Percentiles rank a stretch among this genome's conserved stretches.
Conservation (phyloP, 2,113 vertebrate species). For the Malurus elegans region DNA sequence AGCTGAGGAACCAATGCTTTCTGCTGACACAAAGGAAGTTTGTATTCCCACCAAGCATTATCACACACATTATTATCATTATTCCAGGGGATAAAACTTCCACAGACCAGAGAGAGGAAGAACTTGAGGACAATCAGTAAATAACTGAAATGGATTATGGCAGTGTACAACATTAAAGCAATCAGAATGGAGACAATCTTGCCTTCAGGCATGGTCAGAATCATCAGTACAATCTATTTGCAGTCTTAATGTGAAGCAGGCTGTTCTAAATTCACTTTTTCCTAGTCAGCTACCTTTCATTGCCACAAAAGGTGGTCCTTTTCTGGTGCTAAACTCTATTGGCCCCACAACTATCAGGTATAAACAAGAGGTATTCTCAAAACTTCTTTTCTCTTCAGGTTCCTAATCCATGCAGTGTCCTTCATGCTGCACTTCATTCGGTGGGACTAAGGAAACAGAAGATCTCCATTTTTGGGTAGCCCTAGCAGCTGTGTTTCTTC, state of each 20-base stretch:
- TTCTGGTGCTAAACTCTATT: not conserved
- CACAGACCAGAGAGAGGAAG: not conserved
- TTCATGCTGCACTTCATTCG: not conserved
- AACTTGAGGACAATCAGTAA: not conserved
- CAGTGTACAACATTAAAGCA: not conserved
- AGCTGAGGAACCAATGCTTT: not conserved
- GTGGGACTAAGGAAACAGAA: not conserved
- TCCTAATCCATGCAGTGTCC: not conserved
- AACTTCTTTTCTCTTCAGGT: not conserved
- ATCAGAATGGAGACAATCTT: not conserved
- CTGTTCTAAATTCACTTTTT: not conserved
- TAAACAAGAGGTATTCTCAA: not conserved
- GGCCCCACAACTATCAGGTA: not conserved
- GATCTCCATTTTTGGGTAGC: not conserved
- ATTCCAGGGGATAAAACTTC: too few relatives aligned
- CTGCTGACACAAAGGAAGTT: not conserved
- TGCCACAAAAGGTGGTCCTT: not conserved
- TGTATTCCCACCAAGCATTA: not conserved
- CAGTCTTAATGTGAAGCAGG: not conserved
- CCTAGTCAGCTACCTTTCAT: not conserved
- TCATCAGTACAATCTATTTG: not conserved
- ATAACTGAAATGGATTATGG: not conserved
- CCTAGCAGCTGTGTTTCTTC: not conserved
- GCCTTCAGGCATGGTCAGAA: not conserved
- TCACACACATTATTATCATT: not conserved